Conservation (phyloP, 2,113 vertebrate species). For the Stegostoma tigrinum region DNA sequence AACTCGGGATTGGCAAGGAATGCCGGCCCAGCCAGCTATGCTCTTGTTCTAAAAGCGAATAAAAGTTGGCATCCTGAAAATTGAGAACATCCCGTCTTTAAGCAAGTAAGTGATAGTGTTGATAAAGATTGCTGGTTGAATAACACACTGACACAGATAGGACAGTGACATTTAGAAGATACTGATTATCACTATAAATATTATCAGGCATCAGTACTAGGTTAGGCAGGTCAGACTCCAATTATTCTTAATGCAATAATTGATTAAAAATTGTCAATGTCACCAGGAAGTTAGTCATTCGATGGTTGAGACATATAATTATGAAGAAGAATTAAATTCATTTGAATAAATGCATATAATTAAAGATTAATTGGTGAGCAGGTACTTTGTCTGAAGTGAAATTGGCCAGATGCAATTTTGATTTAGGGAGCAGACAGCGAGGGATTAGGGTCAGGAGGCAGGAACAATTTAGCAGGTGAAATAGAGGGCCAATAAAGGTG, state of each 20-base stretch:
- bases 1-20: no score
- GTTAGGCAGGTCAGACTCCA: neutral
- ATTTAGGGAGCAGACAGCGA: neutral
- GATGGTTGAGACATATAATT: neutral
- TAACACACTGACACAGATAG: neutral
- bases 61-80: neutral
- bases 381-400: neutral
- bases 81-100: neutral
- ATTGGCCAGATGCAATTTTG: neutral
- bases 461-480: neutral
- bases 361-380: conserved; percentile 25
- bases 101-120: neutral
- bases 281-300: neutral
- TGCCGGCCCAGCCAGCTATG: no score
- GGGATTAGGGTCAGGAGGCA: no score
- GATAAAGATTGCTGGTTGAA: neutral
- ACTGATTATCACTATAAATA: neutral
- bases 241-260: neutral
- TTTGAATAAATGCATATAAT: conserved; percentile 26
- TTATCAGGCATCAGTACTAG: neutral
- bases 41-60: no score
- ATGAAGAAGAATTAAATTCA: neutral
- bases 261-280: neutral
- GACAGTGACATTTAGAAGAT: neutral
- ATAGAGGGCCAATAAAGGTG: neutral